Evolutionary conservation across 2,113 vertebrate species (phyloP), one percentile per base, ranked within the genome.

Genomic region (Burhinus oedicnemus): DNA sequence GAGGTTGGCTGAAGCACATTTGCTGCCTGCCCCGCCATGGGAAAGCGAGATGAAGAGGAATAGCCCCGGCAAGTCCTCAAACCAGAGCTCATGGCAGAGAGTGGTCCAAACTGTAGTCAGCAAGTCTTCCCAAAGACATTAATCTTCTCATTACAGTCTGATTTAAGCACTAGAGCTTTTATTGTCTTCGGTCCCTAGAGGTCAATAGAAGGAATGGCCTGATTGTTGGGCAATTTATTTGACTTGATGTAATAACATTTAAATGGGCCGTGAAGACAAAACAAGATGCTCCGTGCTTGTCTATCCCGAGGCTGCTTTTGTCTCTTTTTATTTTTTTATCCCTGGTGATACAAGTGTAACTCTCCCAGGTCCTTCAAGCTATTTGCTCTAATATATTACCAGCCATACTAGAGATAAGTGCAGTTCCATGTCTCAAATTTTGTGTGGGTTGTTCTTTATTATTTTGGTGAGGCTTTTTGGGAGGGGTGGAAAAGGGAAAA

Each of bases 161-260:
- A 68, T 89, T 87, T 51, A 60, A 84, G 77, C 8, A 7, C 83
- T 75, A 32, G 20, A 64, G 72, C 36, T 92, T 87, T 70, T 91
- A 89, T 57, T 96, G 83, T 92, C 72, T 86, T 52, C 1, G 0
- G 38, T 94, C 95, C 83, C 96, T 81, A 44, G 88, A 90, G 95
- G 95, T 90, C 76, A 47, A 68, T 7, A 78, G 47, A 70, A 90
- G 72, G 66, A 94, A 88, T 0, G 7, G 76, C 36, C 86, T 66
- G 60, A 88, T 71, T 78, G 75, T 66, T 77, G 88, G 68, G 86
- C 83, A 83, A 94, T 97, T 97, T 64, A 54, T 87, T 93, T 75
- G 75, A 83, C 51, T 85, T 0, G 0, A 22, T 88, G 85, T 27
- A 87, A 84, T 76, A 91, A 79, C 76, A 64, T 84, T 40, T 89